Conservation (phyloP, 2,113 vertebrate genomes). For the Tachysurus fulvidraco region DNA sequence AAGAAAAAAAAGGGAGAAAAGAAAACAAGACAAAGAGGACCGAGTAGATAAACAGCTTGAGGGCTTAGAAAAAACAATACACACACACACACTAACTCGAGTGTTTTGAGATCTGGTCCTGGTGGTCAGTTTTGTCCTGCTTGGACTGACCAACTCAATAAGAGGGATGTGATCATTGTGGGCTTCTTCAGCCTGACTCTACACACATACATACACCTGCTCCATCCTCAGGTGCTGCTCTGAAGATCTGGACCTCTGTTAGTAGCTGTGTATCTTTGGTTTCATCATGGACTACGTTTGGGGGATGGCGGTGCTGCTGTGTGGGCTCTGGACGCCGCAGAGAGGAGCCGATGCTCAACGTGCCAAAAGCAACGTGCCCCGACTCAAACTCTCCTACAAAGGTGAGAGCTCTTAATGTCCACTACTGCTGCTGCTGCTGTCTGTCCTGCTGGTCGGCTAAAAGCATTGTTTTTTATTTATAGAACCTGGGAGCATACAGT, state of each 20-base stretch:
- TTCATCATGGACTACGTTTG: constrained; percentile 84
- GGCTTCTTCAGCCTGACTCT: constrained; percentile 10
- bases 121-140: constrained; percentile 17
- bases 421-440: neutral
- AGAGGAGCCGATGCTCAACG: constrained; percentile 77
- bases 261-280: constrained; percentile 11
- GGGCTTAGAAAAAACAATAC: constrained; percentile 8
- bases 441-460: neutral
- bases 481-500: neutral
- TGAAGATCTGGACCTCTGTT: constrained; percentile 39
- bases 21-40: neutral
- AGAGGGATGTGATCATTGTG: constrained; percentile 47
- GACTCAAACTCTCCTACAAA: constrained; percentile 94
- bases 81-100: neutral
- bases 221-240: constrained; percentile 49
- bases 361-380: constrained; percentile 85
- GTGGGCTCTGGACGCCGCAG: constrained; percentile 75
- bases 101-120: neutral
- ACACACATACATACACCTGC: constrained; percentile 46
- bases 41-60: constrained; percentile 36
- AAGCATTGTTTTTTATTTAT: neutral
- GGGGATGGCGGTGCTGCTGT: constrained; percentile 80
- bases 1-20: neutral
- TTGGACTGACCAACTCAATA: constrained; percentile 11
- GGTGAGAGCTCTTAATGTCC: constrained; percentile 75